Evolutionary conservation across 2,797 vertebrate genomes (phyloP).

Genomic region (Eulemur albifrons): DNA sequence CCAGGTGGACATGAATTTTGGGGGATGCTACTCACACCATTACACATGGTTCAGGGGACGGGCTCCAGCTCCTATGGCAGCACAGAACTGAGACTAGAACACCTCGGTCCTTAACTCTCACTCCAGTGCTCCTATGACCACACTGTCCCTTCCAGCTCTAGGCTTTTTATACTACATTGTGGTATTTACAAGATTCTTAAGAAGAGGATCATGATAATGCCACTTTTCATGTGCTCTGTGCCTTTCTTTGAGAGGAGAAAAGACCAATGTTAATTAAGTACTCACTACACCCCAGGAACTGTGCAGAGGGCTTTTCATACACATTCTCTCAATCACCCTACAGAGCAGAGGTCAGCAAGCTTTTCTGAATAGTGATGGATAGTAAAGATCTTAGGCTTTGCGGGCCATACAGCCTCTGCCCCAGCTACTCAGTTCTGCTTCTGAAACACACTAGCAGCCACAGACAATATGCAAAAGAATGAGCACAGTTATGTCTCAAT

Average conservation of each 20-base stretch:
- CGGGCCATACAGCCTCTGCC: background rate
- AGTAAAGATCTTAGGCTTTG: background rate
- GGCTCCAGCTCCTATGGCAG: background rate
- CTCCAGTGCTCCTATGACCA: background rate
- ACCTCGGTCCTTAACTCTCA: background rate
- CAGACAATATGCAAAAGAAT: background rate
- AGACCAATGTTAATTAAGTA: background rate
- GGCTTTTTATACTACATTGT: background rate
- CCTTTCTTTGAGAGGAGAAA: background rate
- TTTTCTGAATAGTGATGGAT: background rate
- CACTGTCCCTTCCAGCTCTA: background rate
- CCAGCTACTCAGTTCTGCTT: background rate
- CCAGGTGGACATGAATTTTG: background rate
- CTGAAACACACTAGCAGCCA: background rate
- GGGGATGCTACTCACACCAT: background rate
- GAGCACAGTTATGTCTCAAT: background rate
- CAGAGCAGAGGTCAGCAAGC: background rate
- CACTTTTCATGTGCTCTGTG: no score
- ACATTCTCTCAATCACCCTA: background rate
- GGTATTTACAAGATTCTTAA: background rate
- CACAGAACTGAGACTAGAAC: background rate
- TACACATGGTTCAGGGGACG: accelerated
- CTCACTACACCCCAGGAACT: background rate
- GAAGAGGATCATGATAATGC: background rate
- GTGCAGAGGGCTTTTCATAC: background rate